Base-by-base conservation (phyloP, 1,140 invertebrate species). In the Melipona quadrifasciata region DNA sequence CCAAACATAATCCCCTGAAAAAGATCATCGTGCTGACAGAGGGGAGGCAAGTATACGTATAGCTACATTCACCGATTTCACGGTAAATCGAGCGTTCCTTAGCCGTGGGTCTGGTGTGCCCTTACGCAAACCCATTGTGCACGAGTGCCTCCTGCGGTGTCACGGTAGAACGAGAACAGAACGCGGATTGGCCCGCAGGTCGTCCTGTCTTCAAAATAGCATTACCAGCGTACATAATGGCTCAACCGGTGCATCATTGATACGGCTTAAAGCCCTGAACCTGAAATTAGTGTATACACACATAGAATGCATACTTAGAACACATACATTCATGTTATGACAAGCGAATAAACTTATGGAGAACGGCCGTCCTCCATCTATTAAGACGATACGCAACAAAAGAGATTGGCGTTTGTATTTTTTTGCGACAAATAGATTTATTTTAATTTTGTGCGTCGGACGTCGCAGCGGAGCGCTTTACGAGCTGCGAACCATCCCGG, bases 71-170 rank as follows among this genome's bases (percentile, higher is more conserved):
- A 90, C 51, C 75, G 74, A 87, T 91, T 91, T 91, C 85, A 91
- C 89, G 90, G 87, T 91, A 91, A 91, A 91, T 91, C 88, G 83
- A 90, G 74, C 87, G 75, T 80, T 72, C 79, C 87, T 86, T 61
- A 89, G 47, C 76, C 64, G 34, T 78, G 80, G 68, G 55, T 67
- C n/a, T 72, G 27, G 77, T 2, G 65, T 64, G 67, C 58, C 82
- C 81, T 90, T 88, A 86, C 90, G 90, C 86, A 86, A 90, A 39
- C 39, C 74, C 39, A 88, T 91, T 91, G 88, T 91, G 34, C 47
- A 19, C 57, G 71, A 82, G 84, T 87, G 85, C 88, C 85, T 91
- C 90, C 90, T 86, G 86, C 57, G 90, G 90, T 90, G 88, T 91
- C 85, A 89, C 84, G 88, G 81, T 86, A 87, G 88, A 88, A 85